Conservation (phyloP, 2,113 vertebrate species). For the Nettapus auritus region DNA sequence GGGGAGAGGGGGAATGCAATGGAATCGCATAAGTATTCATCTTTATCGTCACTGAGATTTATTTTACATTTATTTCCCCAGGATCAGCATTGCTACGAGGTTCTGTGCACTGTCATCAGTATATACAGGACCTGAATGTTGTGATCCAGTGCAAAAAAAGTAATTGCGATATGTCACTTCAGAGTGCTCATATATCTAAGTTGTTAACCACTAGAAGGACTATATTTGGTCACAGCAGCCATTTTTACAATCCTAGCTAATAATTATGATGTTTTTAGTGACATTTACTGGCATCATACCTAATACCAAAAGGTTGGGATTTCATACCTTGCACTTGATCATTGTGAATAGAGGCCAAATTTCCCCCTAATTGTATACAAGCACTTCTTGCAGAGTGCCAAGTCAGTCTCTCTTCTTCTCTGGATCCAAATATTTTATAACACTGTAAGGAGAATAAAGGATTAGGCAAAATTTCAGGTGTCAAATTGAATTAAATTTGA, state of each 20-base stretch:
- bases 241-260: neutral
- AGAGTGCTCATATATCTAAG: neutral
- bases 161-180: neutral
- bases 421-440: slow-evolving; percentile 79
- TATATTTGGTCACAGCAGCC: neutral
- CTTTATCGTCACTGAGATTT: neutral
- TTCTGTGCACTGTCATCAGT: neutral
- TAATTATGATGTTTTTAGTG: neutral
- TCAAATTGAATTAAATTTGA: neutral
- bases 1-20: neutral
- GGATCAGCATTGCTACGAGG: neutral
- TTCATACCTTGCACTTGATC: slow-evolving; percentile 84
- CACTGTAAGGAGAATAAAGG: slow-evolving; percentile 76
- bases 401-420: slow-evolving; percentile 63
- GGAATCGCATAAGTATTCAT: neutral
- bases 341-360: slow-evolving; percentile 83
- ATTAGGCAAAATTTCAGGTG: neutral
- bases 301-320: neutral
- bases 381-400: slow-evolving; percentile 82
- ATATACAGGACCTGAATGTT: neutral
- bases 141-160: neutral
- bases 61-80: neutral
- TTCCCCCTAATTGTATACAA: slow-evolving; percentile 83
- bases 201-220: neutral
- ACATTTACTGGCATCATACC: neutral